Evolutionary conservation across 2,113 vertebrate genomes (phyloP).

Genomic region (Daubentonia madagascariensis): DNA sequence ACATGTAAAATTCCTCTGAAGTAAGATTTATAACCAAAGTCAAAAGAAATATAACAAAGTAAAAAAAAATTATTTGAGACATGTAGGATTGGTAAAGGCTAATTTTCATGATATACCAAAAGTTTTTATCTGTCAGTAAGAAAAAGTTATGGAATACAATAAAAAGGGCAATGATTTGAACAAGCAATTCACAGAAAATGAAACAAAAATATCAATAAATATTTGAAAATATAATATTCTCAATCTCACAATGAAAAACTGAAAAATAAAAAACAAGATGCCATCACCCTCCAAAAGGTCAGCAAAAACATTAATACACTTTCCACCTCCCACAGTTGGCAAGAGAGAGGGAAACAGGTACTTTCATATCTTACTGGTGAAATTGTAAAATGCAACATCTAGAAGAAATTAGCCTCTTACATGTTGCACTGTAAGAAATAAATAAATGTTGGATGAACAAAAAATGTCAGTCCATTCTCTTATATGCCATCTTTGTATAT

Average conservation of each 20-base stretch:
- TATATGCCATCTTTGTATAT: background rate
- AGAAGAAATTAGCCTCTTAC: background rate
- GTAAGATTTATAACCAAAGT: background rate
- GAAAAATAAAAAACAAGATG: background rate
- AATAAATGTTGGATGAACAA: background rate
- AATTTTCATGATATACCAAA: slow-evolving; percentile 1
- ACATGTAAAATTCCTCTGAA: background rate
- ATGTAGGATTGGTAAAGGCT: background rate
- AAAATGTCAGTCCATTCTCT: background rate
- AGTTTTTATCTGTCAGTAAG: background rate
- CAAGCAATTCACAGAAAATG: background rate
- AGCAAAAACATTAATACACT: background rate
- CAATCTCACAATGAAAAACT: slow-evolving; percentile 5
- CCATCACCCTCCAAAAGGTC: background rate
- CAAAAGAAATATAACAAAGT: background rate
- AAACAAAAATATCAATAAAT: background rate
- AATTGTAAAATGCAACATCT: background rate
- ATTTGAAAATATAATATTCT: background rate
- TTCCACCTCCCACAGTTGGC: background rate
- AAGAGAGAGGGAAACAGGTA: background rate
- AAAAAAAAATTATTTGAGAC: background rate
- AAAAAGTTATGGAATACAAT: background rate
- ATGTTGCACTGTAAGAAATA: background rate
- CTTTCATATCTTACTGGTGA: background rate
- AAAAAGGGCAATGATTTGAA: background rate